Base-by-base conservation (phyloP, 2,113 vertebrate genomes). In the Brienomyrus brachyistius region DNA sequence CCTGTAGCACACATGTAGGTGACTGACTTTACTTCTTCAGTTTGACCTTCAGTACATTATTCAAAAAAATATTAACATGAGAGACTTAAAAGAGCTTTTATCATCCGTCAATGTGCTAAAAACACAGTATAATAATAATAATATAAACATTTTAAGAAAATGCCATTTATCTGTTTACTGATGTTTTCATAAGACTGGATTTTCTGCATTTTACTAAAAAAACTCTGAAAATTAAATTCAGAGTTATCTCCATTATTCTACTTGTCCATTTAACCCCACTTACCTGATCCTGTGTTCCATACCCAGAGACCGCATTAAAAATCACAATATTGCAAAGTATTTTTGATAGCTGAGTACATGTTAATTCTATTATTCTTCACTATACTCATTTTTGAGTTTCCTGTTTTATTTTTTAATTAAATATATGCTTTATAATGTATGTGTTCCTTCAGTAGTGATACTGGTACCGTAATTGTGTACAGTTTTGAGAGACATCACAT, bases 141-240 rank as follows among this genome's bases (percentile, higher is more conserved):
- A 80, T 77, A 40, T 40, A 77, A 77, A 40, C 70, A 15, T 77
- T 77, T 77, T 40, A 80, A 13, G 35, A 43, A 80, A 80, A 43
- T 80, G 31, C 35, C 74, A 80, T 80, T 77, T 80, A 80, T 35
- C 35, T 80, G 35, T 80, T 80, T 43, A 43, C 74, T 80, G 74
- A 80, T 80, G 74, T 80, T 80, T 80, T 80, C 74, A 77, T 15
- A 80, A 40, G 31, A 43, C 74, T 80, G 74, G 74, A 80, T 80
- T 80, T 43, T 80, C 35, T 80, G 74, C 74, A 35, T 80, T 80
- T 80, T 80, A 80, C 74, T 43, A 80, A 80, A 54, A 47, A 77
- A 77, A 35, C 70, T 77, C 27, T 77, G 35, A 3, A 40, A 77
- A 77, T 77, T 77, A 77, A 77, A 77, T 77, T 77, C 62, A 66